Evolutionary conservation across 2,797 vertebrate species (phyloP).

Genomic region (Alosa sapidissima): DNA sequence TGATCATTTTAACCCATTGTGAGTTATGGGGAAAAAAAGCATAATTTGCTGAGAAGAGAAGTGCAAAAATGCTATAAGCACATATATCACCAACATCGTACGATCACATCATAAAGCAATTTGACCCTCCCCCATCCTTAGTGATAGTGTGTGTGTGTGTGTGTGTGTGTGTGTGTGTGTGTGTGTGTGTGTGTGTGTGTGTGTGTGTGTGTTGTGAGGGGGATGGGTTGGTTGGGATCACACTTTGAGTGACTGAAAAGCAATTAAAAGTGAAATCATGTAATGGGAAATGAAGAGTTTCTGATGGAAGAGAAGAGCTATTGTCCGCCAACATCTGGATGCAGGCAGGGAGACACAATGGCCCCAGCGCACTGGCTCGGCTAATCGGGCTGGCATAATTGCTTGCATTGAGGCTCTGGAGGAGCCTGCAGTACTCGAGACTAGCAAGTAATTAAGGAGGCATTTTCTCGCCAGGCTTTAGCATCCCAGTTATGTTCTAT

Average conservation of each 20-base stretch:
- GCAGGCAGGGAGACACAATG: constrained; percentile 61
- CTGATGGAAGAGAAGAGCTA: constrained; percentile 44
- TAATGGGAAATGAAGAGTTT: constrained; percentile 40
- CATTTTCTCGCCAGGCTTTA: constrained; percentile 76
- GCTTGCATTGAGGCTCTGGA: constrained; percentile 59
- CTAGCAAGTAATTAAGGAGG: constrained; percentile 82
- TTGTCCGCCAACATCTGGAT: constrained; percentile 60
- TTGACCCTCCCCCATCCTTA: constrained; percentile 50
- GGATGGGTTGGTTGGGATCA: neutral
- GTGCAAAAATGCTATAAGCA: neutral
- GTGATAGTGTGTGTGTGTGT: neutral
- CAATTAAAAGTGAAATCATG: constrained; percentile 52
- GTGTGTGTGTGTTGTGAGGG: neutral
- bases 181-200: neutral
- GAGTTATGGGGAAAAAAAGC: neutral
- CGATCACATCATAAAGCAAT: constrained; percentile 36
- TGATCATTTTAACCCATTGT: neutral
- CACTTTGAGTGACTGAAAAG: constrained; percentile 38
- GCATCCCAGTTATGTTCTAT: constrained; percentile 76
- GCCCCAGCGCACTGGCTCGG: constrained; percentile 67
- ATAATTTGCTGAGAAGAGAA: constrained; percentile 38
- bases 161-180: constrained; percentile 11
- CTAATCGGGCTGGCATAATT: constrained; percentile 78
- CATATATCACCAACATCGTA: neutral
- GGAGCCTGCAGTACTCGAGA: constrained; percentile 64